Conservation (phyloP, 2,113 vertebrate genomes). For the Tamias sibiricus region DNA sequence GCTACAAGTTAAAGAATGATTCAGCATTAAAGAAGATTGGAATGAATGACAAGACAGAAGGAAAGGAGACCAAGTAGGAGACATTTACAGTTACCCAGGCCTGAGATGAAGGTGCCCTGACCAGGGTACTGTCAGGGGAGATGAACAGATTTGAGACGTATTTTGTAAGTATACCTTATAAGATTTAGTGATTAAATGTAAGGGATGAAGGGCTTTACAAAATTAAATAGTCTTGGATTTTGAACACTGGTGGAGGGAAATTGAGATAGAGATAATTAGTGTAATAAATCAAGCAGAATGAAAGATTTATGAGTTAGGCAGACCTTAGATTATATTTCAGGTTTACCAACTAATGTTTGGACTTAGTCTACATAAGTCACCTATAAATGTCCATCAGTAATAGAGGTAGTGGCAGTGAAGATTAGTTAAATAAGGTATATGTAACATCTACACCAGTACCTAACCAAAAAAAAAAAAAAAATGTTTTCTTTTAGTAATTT, state of each 20-base stretch:
- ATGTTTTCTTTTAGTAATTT: not conserved
- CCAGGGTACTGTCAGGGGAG: not conserved
- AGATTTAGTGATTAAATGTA: not conserved
- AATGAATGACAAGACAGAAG: not conserved
- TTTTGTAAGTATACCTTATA: not conserved
- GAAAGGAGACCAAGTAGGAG: not conserved
- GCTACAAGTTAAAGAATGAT: not conserved
- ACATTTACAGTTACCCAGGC: too few relatives aligned
- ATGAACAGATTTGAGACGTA: not conserved
- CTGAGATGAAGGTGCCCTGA: not conserved
- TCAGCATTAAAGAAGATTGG: too few relatives aligned
- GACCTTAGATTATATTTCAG: not conserved
- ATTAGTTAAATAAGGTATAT: not conserved
- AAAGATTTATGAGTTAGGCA: not conserved
- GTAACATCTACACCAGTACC: not conserved
- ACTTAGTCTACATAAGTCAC: not conserved
- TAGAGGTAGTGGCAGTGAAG: too few relatives aligned
- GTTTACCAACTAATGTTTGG: not conserved
- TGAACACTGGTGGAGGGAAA: not conserved
- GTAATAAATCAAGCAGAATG: not conserved
- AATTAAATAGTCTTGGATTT: not conserved
- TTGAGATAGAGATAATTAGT: not conserved
- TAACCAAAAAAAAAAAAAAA: too few relatives aligned
- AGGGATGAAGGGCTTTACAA: too few relatives aligned
- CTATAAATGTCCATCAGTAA: not conserved